Percentiles rank a stretch among this genome's conserved stretches.
These are phyloP conservation scores for Zoanthus gigantus DNA, from an alignment of 92 coral and sea anemone species.

Conservation along the genomic window DNA sequence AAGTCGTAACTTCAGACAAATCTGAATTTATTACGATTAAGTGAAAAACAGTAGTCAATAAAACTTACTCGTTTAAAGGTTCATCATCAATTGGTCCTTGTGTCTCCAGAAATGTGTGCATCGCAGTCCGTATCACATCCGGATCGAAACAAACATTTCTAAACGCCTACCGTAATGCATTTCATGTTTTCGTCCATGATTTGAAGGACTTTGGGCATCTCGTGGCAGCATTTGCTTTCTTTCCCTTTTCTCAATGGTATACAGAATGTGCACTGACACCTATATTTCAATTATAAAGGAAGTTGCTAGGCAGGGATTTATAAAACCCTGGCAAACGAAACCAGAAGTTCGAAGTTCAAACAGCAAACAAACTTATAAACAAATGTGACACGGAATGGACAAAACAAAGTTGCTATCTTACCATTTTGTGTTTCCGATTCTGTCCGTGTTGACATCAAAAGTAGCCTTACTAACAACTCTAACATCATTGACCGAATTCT, in stretches of 20 bases:
- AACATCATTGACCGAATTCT: background rate
- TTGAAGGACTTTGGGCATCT: background rate
- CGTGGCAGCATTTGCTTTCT: background rate
- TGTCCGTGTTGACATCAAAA: background rate
- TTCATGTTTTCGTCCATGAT: background rate
- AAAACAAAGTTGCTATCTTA: background rate
- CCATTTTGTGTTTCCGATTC: slow-evolving; percentile 9
- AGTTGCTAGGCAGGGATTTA: background rate
- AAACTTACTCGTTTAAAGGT: slow-evolving; percentile 21
- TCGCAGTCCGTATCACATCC: slow-evolving; percentile 10
- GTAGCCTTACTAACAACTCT: slow-evolving; percentile 11
- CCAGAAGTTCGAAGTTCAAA: background rate
- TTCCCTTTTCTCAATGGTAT: background rate
- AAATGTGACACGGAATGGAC: background rate
- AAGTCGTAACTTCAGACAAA: background rate
- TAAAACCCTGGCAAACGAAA: background rate
- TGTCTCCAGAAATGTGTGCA: slow-evolving; percentile 24
- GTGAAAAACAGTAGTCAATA: background rate
- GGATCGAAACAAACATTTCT: slow-evolving; percentile 14
- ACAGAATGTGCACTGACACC: slow-evolving; percentile 32
- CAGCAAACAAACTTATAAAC: background rate
- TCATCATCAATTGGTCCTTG: slow-evolving; percentile 21
- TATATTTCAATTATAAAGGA: background rate
- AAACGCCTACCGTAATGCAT: slow-evolving; percentile 11
- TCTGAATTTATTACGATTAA: background rate